These are phyloP conservation scores for Gryon sp. DNA, from an alignment of 1,140 invertebrate species.

Conservation along the genomic window DNA sequence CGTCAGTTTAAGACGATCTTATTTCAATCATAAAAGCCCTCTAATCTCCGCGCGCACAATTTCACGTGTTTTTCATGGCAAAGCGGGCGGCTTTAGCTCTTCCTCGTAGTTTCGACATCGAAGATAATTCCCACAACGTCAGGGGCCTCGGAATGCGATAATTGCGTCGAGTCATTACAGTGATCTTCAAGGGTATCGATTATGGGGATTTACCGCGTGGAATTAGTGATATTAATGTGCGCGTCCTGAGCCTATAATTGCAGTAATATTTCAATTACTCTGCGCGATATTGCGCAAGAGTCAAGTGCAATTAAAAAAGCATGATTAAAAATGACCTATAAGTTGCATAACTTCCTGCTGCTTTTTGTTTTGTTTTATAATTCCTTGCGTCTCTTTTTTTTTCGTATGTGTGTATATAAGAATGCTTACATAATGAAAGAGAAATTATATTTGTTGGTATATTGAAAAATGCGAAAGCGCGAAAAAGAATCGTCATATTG, in stretches of 20 bases:
- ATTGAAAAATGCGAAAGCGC: constrained; percentile 43
- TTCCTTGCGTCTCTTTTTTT: too few relatives aligned
- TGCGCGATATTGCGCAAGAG: constrained; percentile 18
- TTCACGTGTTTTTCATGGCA: constrained; percentile 8
- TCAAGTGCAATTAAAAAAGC: constrained; percentile 34
- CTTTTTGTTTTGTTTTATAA: too few relatives aligned
- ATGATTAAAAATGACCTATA: constrained; percentile 38
- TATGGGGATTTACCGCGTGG: constrained; percentile 1
- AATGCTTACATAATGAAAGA: constrained; percentile 38
- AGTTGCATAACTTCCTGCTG: constrained; percentile 47
- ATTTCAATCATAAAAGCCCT: too few relatives aligned
- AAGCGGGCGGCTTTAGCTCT: not conserved
- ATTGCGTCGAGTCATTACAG: constrained; percentile 13
- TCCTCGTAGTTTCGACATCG: not conserved
- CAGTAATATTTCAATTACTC: constrained; percentile 44
- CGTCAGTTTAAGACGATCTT: too few relatives aligned
- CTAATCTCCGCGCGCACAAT: too few relatives aligned
- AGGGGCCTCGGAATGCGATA: not conserved
- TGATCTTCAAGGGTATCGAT: constrained; percentile 31
- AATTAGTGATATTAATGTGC: constrained; percentile 12
- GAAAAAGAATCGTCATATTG: constrained; percentile 51
- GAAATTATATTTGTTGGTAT: constrained; percentile 53
- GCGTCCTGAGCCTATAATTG: constrained; percentile 9
- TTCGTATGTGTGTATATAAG: too few relatives aligned
- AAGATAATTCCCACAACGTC: constrained; percentile 15